phyloP scores from a whole-genome alignment of 2,888 invertebrate species.

The Philaethria dido region DNA sequence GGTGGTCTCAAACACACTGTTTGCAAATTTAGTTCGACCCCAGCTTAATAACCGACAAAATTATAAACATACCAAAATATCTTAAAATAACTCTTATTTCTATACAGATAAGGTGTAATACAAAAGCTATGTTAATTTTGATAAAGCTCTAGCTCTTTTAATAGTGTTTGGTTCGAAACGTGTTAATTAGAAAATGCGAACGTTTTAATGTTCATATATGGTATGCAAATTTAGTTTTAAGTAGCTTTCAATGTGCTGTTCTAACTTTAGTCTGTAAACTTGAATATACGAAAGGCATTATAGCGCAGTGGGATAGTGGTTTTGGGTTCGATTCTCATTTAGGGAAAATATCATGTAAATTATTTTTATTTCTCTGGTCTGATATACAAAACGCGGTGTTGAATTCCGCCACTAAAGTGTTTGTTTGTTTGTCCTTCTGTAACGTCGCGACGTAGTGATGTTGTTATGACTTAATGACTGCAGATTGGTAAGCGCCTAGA shows the following conservation, averaged over 20 bases:
- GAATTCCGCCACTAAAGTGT: neutral
- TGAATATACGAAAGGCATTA: no score
- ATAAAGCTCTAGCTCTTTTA: constrained; percentile 57
- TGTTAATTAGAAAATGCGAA: constrained; percentile 72
- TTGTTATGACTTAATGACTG: no score
- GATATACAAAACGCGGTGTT: no score
- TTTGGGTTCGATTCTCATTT: no score
- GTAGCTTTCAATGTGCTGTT: constrained; percentile 3
- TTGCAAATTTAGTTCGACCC: constrained; percentile 72
- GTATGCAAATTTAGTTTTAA: constrained; percentile 56
- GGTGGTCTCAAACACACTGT: constrained; percentile 82
- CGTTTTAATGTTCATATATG: constrained; percentile 66
- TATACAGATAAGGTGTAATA: constrained; percentile 20
- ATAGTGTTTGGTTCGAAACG: constrained; percentile 73
- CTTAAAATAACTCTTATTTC: constrained; percentile 39
- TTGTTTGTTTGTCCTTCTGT: no score
- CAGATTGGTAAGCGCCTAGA: no score
- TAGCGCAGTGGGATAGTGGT: no score
- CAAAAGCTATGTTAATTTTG: constrained; percentile 27
- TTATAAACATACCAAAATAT: constrained; percentile 35
- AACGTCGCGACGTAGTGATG: no score
- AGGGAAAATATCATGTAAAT: no score
- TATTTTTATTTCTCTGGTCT: no score
- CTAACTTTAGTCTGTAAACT: constrained; percentile 43
- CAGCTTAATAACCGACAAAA: constrained; percentile 55